Base-by-base conservation (phyloP, 2,888 invertebrate species). In the Andrena bucephala region DNA sequence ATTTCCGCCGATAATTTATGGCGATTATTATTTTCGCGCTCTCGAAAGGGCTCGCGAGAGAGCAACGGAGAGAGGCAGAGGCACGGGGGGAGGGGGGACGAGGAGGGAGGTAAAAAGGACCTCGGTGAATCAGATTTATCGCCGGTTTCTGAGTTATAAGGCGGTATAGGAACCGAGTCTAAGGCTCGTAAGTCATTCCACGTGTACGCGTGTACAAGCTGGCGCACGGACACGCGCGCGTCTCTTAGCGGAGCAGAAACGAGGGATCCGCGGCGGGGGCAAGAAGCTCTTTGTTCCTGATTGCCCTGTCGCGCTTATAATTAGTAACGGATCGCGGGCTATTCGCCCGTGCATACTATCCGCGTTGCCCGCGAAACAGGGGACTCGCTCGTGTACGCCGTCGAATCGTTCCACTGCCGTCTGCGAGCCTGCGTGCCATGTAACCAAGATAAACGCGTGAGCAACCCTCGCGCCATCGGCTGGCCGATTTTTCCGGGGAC, bases 21-120 rank as follows among this genome's bases (percentile, higher is more conserved):
- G 87, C 90, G 89, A 92, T 91, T 92, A 91, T 91, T 92, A 92
- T 91, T 91, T 91, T 89, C 88, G 76, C 85, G 87, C 77, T 78
- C 74, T 74, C 77, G 68, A 31, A 63, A 65, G 77, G 59, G 67
- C 71, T 48, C 57, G 72, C 50, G 66, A 57, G 81, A 77, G 86
- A 82, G 81, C 77, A 71, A 48, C 81, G 62, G 68, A 27, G 13
- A 59, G 50, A 62, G 31, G 60, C 31, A 29, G 65, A 73, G 36
- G 27, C 24, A 24, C 52, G 13, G 31, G 16, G 8, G 7, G n/a
- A 66, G 52, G 31, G 27, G n/a, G 52, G 31, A 36, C 52, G 73
- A 69, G 73, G 73, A 48, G 76, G 74, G 86, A 63, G 72, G 83
- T 81, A 85, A 87, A 85, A 87, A 83, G 76, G 81, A 80, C 72